Percentiles rank a stretch among this genome's conserved stretches.
phyloP scores from a whole-genome alignment of 2,888 invertebrate species.

The Platycheirus albimanus region DNA sequence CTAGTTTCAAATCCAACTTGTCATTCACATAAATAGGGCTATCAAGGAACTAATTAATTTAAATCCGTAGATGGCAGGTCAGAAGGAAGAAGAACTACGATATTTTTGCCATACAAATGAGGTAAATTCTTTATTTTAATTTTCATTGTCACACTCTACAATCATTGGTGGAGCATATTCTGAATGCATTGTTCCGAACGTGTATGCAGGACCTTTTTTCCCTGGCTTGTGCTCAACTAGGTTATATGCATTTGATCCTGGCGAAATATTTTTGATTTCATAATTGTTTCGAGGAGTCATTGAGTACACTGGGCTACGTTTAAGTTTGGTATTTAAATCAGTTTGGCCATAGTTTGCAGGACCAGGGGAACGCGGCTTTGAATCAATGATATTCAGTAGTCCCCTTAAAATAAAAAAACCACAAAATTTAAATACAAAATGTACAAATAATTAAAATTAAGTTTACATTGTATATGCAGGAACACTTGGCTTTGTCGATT shows the following conservation, averaged over 20 bases:
- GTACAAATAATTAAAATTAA: too few species aligned
- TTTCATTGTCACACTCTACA: constrained; percentile 79
- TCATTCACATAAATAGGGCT: too few species aligned
- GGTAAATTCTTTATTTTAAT: constrained; percentile 1
- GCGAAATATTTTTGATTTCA: constrained; percentile 74
- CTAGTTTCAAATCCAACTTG: too few species aligned
- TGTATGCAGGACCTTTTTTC: constrained; percentile 77
- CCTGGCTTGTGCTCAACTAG: constrained; percentile 79
- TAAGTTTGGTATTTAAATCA: constrained; percentile 75
- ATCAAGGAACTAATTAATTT: too few species aligned
- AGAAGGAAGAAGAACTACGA: too few species aligned
- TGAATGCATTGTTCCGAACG: constrained; percentile 80
- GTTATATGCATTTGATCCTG: constrained; percentile 80
- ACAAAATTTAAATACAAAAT: too few species aligned
- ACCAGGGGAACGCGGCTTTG: constrained; percentile 79
- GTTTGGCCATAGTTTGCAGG: constrained; percentile 79
- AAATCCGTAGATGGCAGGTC: too few species aligned
- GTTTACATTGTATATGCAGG: constrained; percentile 79
- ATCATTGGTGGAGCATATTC: constrained; percentile 80
- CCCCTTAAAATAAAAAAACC: constrained; percentile 77
- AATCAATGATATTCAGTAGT: constrained; percentile 67
- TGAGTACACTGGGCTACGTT: constrained; percentile 78
- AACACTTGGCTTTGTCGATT: constrained; percentile 75
- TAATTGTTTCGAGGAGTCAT: constrained; percentile 75
- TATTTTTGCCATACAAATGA: not conserved